Percentiles rank a stretch among this genome's conserved stretches.
Evolutionary conservation across 35 echinoderm and acorn worm genomes (phyloP).

Genomic region (Ptychodera flava): DNA sequence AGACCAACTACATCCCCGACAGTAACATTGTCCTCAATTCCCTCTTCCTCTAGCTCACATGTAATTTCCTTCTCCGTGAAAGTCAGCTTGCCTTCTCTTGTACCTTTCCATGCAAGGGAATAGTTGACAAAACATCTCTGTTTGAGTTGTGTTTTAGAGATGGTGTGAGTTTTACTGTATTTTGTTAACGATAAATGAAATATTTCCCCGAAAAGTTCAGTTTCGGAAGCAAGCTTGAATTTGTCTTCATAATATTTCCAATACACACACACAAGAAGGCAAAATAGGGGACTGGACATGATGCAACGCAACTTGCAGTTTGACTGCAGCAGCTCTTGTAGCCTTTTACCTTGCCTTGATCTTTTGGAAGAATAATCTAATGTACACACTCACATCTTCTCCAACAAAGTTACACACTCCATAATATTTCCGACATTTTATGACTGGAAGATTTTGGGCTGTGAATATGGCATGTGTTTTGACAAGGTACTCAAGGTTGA

Average conservation of each 20-base stretch:
- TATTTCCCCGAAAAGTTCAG: not conserved
- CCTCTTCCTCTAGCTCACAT: too few species aligned
- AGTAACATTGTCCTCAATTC: not conserved
- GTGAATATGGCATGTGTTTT: conserved; percentile 1
- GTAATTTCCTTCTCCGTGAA: not conserved
- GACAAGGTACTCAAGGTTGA: not conserved
- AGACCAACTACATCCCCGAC: not conserved
- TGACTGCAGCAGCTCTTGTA: not conserved
- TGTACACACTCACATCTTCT: not conserved
- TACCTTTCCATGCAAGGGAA: not conserved
- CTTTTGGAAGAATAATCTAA: not conserved
- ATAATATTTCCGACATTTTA: not conserved
- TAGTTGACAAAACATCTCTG: not conserved
- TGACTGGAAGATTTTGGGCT: not conserved
- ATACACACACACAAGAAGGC: not conserved
- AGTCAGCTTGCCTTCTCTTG: not conserved
- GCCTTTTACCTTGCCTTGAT: not conserved
- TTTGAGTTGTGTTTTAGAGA: not conserved
- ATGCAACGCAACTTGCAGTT: not conserved
- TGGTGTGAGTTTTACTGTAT: not conserved
- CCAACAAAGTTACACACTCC: not conserved
- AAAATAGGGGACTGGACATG: not conserved
- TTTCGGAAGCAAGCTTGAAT: not conserved
- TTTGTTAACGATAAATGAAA: not conserved
- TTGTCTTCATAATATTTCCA: not conserved